Evolutionary conservation across 2,797 vertebrate species (phyloP), one percentile per base, ranked within the genome.

Genomic region (Lacerta bilineata): DNA sequence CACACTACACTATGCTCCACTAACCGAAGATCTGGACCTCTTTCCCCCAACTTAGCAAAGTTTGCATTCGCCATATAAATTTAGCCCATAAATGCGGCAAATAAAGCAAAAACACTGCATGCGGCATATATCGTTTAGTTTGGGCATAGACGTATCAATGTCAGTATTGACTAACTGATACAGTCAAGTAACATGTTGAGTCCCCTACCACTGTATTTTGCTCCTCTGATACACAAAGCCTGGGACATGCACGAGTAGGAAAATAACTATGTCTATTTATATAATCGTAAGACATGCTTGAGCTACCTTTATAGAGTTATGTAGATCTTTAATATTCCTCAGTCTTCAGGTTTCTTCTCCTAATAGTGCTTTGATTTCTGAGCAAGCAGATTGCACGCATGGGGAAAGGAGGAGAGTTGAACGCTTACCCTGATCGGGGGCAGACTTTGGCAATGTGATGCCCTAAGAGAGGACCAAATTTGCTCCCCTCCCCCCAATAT

Each of bases 241-340:
- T 41, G 71, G 61, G 39, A n/a, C 69, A 23, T 72, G 41, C 29
- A 50, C 39, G 39, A 25, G n/a, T 27, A 80, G 68, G 17, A 87
- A 88, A n/a, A 84, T 10, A 79, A 83, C 50, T 91, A 84, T 82
- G 33, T 92, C 76, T 39, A 89, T 90, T 79, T n/a, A 50, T 82
- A 78, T 80, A 92, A 92, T 91, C 11, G 11, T 61, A 71, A 85
- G 64, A 88, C 75, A 79, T 91, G 81, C 87, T 33, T 77, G 76
- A 89, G 71, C 83, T 92, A 68, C 64, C 83, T 92, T 91, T 91
- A 7, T 61, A 91, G 76, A 61, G n/a, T 90, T 87, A 94, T 87
- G 85, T 82, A 90, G 86, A 43, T 66, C 80, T 93, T 93, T 81
- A 87, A 74, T 46, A 72, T 61, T 27, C 33, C 39, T 75, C 68